Conservation (phyloP, 64 coral and sea anemone species). For the Trachythela sp. region DNA sequence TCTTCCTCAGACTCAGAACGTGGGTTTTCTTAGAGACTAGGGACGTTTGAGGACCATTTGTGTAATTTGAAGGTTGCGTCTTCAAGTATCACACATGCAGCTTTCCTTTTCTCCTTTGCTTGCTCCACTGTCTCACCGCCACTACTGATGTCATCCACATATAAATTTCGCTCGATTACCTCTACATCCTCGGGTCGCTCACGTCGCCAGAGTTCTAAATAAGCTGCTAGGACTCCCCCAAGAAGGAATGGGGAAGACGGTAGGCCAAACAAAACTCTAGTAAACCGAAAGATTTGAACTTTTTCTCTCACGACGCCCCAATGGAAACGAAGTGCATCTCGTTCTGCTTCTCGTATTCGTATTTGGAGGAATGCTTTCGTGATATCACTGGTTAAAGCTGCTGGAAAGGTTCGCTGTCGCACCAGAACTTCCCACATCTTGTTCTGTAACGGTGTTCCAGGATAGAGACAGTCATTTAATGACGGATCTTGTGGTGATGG, state of each 20-base stretch:
- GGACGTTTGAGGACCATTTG: not conserved
- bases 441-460: constrained; percentile 42
- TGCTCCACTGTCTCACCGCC: not conserved
- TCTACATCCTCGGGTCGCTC: not conserved
- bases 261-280: not conserved
- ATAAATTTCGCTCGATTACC: not conserved
- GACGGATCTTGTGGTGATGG: not conserved
- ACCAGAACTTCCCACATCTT: constrained; percentile 5
- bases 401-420: constrained; percentile 6
- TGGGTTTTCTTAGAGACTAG: not conserved
- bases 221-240: not conserved
- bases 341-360: not conserved
- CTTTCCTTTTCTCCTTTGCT: not conserved
- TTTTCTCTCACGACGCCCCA: not conserved
- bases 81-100: not conserved
- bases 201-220: not conserved
- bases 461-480: constrained; percentile 41
- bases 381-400: constrained; percentile 18
- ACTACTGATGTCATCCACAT: not conserved
- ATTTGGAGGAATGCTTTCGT: too few species aligned
- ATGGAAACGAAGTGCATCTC: not conserved
- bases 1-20: not conserved
- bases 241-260: not conserved
- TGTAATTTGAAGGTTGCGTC: constrained; percentile 1
- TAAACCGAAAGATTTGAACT: not conserved